phyloP scores from a whole-genome alignment of 37 sponge, comb jelly and placozoan genomes.

The Ephydatia muelleri region DNA sequence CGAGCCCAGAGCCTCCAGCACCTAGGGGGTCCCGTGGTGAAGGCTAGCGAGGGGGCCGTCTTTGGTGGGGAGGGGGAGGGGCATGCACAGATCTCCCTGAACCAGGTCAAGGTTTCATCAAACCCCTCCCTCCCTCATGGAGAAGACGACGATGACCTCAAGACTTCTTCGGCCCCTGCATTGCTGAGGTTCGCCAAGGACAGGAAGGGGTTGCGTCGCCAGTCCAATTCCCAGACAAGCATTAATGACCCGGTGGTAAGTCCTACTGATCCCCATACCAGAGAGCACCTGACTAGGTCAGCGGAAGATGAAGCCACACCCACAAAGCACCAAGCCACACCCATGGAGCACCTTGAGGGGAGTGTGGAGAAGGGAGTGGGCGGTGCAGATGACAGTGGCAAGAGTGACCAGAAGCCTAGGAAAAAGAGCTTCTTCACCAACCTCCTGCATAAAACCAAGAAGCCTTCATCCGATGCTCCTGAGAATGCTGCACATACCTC shows the following conservation, averaged over 20 bases:
- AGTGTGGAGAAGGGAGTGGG: background rate
- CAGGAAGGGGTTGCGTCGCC: background rate
- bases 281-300: background rate
- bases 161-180: background rate
- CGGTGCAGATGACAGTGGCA: background rate
- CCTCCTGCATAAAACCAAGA: background rate
- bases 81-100: background rate
- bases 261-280: background rate
- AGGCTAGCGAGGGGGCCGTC: background rate
- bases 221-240: background rate
- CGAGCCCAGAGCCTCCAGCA: conserved; percentile 7
- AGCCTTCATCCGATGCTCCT: background rate
- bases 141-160: background rate
- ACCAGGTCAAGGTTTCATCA: background rate
- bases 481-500: background rate
- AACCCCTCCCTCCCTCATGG: background rate
- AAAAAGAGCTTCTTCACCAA: background rate
- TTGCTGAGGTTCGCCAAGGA: background rate
- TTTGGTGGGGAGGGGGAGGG: background rate
- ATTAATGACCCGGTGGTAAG: background rate
- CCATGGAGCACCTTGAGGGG: background rate
- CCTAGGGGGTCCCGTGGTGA: background rate
- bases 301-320: background rate
- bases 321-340: background rate
- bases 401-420: background rate